A percentile compares a stretch with the other conserved stretches of the same genome.
Evolutionary conservation across 2,888 invertebrate genomes (phyloP).

Genomic region (Lasioglossum figueresi): DNA sequence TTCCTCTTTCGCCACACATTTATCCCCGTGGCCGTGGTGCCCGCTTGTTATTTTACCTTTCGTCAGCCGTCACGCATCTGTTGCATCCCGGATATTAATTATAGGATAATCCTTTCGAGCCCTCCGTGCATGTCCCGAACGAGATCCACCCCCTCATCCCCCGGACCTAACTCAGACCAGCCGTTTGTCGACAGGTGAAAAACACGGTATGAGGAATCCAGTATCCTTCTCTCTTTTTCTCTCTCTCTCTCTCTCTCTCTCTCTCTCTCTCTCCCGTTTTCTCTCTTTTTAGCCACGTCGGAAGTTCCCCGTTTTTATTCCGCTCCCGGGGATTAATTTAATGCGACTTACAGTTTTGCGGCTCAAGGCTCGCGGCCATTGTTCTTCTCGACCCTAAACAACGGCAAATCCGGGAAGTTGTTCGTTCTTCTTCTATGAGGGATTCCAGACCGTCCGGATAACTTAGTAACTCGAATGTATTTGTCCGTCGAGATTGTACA

Average conservation of each 20-base stretch:
- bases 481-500: constrained; percentile 8
- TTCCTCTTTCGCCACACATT: neutral
- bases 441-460: constrained; percentile 11
- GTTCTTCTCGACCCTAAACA: constrained; percentile 24
- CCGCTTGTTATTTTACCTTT: constrained; percentile 62
- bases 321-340: constrained; percentile 42
- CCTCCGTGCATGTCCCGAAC: constrained; percentile 50
- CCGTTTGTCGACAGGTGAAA: constrained; percentile 40
- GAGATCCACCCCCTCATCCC: constrained; percentile 1
- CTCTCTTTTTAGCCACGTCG: neutral
- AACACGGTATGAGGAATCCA: constrained; percentile 17
- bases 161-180: neutral
- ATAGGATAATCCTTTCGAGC: constrained; percentile 78
- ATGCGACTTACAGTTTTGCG: constrained; percentile 51
- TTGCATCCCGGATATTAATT: constrained; percentile 79
- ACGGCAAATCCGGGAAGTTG: constrained; percentile 12
- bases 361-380: constrained; percentile 26
- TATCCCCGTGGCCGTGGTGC: neutral
- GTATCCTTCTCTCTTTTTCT: neutral
- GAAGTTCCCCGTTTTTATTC: constrained; percentile 28
- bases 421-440: constrained; percentile 18
- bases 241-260: neutral
- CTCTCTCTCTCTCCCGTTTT: neutral
- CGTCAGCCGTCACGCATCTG: constrained; percentile 76
- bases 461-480: constrained; percentile 21